These are phyloP conservation scores for Diplodus sargus DNA, from an alignment of 2,797 vertebrate species.

Conservation along the genomic window DNA sequence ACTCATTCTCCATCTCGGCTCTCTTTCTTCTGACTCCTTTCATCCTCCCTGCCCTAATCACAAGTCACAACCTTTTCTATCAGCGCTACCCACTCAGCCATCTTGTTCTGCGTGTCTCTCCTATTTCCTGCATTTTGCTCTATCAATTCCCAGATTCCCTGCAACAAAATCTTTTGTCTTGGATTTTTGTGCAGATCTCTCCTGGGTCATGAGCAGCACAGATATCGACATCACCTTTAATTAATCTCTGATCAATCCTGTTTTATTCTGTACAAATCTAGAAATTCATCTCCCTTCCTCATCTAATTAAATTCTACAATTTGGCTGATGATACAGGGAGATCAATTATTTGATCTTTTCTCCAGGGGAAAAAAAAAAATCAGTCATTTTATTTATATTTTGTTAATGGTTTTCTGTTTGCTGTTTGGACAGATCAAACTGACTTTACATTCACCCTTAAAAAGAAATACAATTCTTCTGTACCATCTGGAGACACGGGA, in stretches of 20 bases:
- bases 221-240: not conserved
- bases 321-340: not conserved
- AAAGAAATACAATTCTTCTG: not conserved
- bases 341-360: not conserved
- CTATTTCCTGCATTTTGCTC: conserved; percentile 63
- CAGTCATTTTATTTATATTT: not conserved
- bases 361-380: not conserved
- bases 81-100: conserved; percentile 57
- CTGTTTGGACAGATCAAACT: not conserved
- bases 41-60: conserved; percentile 67
- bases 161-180: conserved; percentile 4
- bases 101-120: conserved; percentile 56
- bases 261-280: conserved; percentile 6
- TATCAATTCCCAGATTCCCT: conserved; percentile 26
- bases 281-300: not conserved
- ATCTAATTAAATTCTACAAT: conserved; percentile 2
- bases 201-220: not conserved
- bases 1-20: conserved; percentile 65
- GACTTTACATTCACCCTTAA: not conserved
- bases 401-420: not conserved
- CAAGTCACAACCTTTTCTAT: conserved; percentile 72
- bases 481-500: conserved; percentile 2
- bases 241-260: conserved; percentile 24
- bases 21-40: conserved; percentile 68
- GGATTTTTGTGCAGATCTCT: not conserved